phyloP scores from a whole-genome alignment of 2,888 invertebrate species.

The Labia minor region DNA sequence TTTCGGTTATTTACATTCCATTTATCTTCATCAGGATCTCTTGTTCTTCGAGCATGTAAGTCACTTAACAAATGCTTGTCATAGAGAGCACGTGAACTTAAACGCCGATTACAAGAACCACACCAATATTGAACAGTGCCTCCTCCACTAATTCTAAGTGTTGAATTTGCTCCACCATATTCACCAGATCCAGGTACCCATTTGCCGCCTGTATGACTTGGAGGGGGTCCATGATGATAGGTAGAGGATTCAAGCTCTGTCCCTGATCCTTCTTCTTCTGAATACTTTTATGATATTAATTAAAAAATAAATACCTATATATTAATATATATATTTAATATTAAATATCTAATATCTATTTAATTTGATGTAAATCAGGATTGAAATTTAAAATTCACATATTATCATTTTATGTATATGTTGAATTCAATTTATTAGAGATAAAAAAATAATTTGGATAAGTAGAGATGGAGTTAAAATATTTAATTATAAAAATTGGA shows the following conservation, averaged over 20 bases:
- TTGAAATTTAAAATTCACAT: too few relatives aligned
- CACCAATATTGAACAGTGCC: constrained; percentile 57
- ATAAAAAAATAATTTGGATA: too few relatives aligned
- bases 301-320: too few relatives aligned
- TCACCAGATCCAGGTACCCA: constrained; percentile 56
- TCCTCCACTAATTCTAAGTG: constrained; percentile 24
- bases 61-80: constrained; percentile 65
- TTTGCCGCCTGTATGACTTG: constrained; percentile 60
- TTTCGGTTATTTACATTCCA: constrained; percentile 15
- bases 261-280: constrained; percentile 35
- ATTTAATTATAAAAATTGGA: too few relatives aligned
- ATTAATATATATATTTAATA: too few relatives aligned
- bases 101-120: constrained; percentile 62
- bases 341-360: too few relatives aligned
- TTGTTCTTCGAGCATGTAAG: constrained; percentile 55
- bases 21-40: constrained; percentile 38
- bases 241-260: constrained; percentile 32
- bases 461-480: too few relatives aligned
- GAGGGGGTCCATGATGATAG: constrained; percentile 23
- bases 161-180: neutral
- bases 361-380: too few relatives aligned
- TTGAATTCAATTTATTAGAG: too few relatives aligned
- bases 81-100: constrained; percentile 62
- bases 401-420: too few relatives aligned
- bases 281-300: too few relatives aligned